Base-by-base conservation (phyloP, 2,113 vertebrate species). In the Cochlearius cochlearius region DNA sequence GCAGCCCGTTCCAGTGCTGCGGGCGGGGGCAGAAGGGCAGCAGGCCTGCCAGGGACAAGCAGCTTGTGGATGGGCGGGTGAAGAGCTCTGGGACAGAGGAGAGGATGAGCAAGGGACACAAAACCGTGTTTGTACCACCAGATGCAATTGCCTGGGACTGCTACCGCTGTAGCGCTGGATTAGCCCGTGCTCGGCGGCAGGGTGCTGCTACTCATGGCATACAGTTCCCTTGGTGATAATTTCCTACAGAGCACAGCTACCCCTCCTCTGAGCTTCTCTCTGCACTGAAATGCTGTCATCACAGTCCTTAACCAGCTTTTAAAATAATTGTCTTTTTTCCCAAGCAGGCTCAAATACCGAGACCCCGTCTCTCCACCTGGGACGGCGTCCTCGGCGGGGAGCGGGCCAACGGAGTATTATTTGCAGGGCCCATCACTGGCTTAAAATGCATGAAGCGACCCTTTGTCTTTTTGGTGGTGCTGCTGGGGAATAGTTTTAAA, bases 351-450 rank as follows among this genome's bases (percentile, higher is more conserved):
- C 5, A 1, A 56, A 56, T 52, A 63, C 39, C 5, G 41, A 74
- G 39, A 68, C 4, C 8, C 19, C 1, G 1, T 10, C n/a, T 30
- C 32, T 25, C 43, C 0, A 12, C 8, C 34, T 50, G 53, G n/a
- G 49, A 38, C 22, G 4, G 3, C 0, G 0, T 50, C 64, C 38
- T 74, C 2, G 1, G 38, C 59, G 68, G 14, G 71, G 4, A 64
- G 21, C 7, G 10, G 15, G 18, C 16, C 25, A 50, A 19, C 2
- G 30, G 34, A 41, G 4, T 11, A 23, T 72, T 11, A 23, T 72
- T 72, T 55, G 14, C 3, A 4, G 45, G 34, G 26, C 15, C 36
- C 19, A 32, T 43, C 43, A 30, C 62, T 39, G 32, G 16, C 7
- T 10, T 39, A 66, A 68, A 64, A 68, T 5, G 20, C 41, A 59